Evolutionary conservation across 2,113 vertebrate genomes (phyloP).

Genomic region (Syrmaticus mikado): DNA sequence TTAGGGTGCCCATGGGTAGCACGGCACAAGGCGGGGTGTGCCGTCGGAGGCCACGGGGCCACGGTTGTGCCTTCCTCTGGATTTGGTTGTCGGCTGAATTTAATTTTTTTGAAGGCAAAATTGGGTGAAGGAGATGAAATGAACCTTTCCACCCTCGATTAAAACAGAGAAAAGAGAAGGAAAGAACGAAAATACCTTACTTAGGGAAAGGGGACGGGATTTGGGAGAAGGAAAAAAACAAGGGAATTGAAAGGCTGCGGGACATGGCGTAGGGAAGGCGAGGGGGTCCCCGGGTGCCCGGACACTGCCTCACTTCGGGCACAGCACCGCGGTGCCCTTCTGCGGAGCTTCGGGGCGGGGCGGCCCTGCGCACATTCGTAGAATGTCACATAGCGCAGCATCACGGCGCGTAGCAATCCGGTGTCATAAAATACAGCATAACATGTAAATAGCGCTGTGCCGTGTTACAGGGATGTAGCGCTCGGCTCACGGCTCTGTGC

Average conservation of each 20-base stretch:
- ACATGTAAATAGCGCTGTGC: neutral
- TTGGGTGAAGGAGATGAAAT: neutral
- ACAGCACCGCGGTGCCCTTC: neutral
- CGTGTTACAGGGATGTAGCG: neutral
- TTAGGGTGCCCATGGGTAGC: neutral
- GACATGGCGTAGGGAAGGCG: neutral
- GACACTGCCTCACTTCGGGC: neutral
- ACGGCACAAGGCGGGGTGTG: neutral
- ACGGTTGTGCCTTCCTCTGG: neutral
- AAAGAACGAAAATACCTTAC: neutral
- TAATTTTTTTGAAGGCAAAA: neutral
- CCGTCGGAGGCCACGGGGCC: no score
- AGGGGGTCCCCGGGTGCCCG: neutral
- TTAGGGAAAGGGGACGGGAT: neutral
- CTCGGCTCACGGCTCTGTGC: no score
- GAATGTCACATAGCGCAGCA: neutral
- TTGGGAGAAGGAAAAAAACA: neutral
- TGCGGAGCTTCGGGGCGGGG: neutral
- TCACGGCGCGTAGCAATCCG: neutral
- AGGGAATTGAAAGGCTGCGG: neutral
- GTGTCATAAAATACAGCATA: neutral
- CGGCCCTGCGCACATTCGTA: neutral
- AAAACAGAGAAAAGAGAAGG: neutral
- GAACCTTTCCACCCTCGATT: neutral
- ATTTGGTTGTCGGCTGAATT: neutral